Evolutionary conservation across 2,888 invertebrate species (phyloP), one percentile per base, ranked within the genome.

Genomic region (Ornithoptera priamus): DNA sequence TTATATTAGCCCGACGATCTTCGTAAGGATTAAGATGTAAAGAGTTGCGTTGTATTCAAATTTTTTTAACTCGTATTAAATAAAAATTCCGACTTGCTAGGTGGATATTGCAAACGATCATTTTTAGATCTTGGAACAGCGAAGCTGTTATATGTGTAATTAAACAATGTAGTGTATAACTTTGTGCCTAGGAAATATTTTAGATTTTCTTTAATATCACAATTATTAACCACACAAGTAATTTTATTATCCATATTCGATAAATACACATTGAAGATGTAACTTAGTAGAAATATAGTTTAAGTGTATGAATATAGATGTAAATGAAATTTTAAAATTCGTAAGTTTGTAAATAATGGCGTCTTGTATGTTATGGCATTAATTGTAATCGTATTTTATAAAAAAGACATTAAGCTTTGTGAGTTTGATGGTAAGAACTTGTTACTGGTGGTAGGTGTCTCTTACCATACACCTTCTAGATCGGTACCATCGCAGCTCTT

Each of bases 1-100:
- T 92, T 92, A 89, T 87, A 87, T 86, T 89, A 90, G 90, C 91
- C 90, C 89, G 80, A 70, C 56, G 56, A 64, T 64, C 56, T 59
- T 17, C 15, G 50, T 50, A 50, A 50, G 17, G 18, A 50, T 50
- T 50, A 50, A 50, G 50, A 17, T 18, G 50, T 50, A 50, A 39
- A 39, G 39, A 39, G 39, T 39, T 39, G 39, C 39, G 39, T 39
- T 50, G 50, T 3, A 17, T 50, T 50, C 50, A 50, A 18, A 50
- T 18, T 15, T 50, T 50, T 50, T 50, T 50, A 17, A 50, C 15
- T 15, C 50, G 1, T 18, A 50, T 17, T 50, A 5, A 50, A 50
- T 15, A 50, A 50, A 50, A 2, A 50, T 15, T 17, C 17, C 50
- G 18, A 12, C 50, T 50, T 50, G 50, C 50, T 5, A 50, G 50